Conservation (phyloP, 1,140 invertebrate genomes). For the Calephelis virginiensis region DNA sequence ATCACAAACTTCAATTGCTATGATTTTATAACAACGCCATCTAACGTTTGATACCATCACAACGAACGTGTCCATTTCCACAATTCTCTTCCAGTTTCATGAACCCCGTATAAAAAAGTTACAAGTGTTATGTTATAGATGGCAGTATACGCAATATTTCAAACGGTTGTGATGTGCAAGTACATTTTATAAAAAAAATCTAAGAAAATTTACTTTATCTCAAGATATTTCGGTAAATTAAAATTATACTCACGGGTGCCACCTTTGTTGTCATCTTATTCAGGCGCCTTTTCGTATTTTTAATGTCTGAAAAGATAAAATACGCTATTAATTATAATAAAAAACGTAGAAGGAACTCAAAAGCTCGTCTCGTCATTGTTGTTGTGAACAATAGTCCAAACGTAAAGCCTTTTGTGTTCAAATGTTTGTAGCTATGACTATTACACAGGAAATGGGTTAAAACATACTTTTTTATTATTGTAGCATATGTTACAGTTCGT, state of each 20-base stretch:
- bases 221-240: not conserved
- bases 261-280: slow-evolving; percentile 47
- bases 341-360: slow-evolving; percentile 29
- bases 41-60: slow-evolving; percentile 2
- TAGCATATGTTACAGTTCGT: no score
- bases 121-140: slow-evolving; percentile 30
- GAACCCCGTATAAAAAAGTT: not conserved
- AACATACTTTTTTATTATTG: no score
- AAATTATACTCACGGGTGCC: slow-evolving; percentile 57
- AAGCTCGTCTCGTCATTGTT: slow-evolving; percentile 34
- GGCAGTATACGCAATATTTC: slow-evolving; percentile 31
- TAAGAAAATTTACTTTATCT: not conserved
- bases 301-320: slow-evolving; percentile 61
- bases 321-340: slow-evolving; percentile 30
- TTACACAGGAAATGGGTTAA: slow-evolving; percentile 15
- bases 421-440: slow-evolving; percentile 30
- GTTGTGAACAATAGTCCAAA: slow-evolving; percentile 35
- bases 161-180: slow-evolving; percentile 37
- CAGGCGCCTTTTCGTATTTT: slow-evolving; percentile 41
- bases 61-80: not conserved
- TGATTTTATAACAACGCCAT: slow-evolving; percentile 16
- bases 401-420: slow-evolving; percentile 33
- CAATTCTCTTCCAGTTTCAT: not conserved
- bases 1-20: not conserved
- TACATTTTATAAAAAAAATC: slow-evolving; percentile 5